phyloP scores from a whole-genome alignment of 2,797 vertebrate genomes.

The Falco novaeseelandiae region DNA sequence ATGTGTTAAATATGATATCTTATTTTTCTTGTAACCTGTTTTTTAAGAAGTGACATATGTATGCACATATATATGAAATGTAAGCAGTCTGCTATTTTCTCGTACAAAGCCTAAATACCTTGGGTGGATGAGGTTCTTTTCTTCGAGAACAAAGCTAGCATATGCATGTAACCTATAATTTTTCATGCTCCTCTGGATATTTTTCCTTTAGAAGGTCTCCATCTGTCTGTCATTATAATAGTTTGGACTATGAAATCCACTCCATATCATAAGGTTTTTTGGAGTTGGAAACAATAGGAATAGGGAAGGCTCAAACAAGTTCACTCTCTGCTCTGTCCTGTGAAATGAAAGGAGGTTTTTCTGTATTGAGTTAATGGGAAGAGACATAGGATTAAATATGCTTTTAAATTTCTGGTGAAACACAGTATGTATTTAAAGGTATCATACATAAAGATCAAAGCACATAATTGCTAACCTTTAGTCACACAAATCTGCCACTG shows the following conservation, averaged over 20 bases:
- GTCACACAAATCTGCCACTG: not conserved
- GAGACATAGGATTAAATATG: not conserved
- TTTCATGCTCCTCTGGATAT: not conserved
- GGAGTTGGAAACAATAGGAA: not conserved
- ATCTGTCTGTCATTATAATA: not conserved
- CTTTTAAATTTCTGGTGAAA: not conserved
- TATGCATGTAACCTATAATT: not conserved
- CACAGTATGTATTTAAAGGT: not conserved
- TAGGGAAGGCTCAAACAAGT: not conserved
- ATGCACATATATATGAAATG: not conserved
- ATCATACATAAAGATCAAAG: not conserved
- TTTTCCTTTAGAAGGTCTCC: not conserved
- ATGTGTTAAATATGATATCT: constrained; percentile 54
- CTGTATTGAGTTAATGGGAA: not conserved
- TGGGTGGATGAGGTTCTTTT: constrained; percentile 7
- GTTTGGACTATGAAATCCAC: not conserved
- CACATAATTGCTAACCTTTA: not conserved
- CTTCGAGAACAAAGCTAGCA: not conserved
- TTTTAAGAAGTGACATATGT: not conserved
- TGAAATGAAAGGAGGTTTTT: not conserved
- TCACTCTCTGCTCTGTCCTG: not conserved
- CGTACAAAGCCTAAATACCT: not conserved
- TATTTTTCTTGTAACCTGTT: constrained; percentile 21
- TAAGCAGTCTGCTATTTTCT: constrained; percentile 23
- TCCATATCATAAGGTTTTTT: not conserved